Evolutionary conservation across 2,888 invertebrate genomes (phyloP), one percentile per base, ranked within the genome.

Genomic region (Watsonalla cultraria): DNA sequence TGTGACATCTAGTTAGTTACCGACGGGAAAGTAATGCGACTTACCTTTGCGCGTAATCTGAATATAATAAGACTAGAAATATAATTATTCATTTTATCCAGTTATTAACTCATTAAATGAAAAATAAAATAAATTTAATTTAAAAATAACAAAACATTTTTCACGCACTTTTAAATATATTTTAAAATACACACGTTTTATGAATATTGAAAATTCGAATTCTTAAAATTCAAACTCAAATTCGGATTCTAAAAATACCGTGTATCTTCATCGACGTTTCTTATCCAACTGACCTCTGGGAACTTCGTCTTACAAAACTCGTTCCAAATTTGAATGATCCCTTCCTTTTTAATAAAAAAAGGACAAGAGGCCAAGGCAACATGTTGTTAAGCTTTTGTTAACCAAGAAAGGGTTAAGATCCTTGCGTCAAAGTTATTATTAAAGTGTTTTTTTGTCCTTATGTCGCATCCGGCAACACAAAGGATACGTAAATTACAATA

Each of bases 341-440:
- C 83, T 84, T 81, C 81, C 82, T 84, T 81, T 79, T 76, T 74
- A 69, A 61, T 61, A 79, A 81, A 82, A 84, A 82, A 83, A 70
- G 80, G 72, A 80, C 71, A 76, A 79, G 67, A 70, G 64, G 71
- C 72, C 74, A 81, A 80, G 76, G 82, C 81, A 88, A 87, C 88
- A 89, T 87, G 86, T 88, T 88, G 89, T 86, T 74, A 82, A 82
- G 78, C 87, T 88, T 85, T 88, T 86, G 86, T 87, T 83, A 79
- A 69, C 66, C 68, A 81, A 85, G 83, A 83, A 89, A 86, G 88
- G 90, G 89, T 87, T 86, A 86, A 86, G 81, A 84, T 84, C 82
- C 80, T 76, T 65, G 76, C 80, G 80, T 81, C 82, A 80, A 86
- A 86, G 82, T 84, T 89, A 83, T 87, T 89, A 90, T 90, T 90